A percentile compares a stretch with the other conserved stretches of the same genome.
Conservation (phyloP, 2,888 invertebrate species). For the Ophioninae sp. region DNA sequence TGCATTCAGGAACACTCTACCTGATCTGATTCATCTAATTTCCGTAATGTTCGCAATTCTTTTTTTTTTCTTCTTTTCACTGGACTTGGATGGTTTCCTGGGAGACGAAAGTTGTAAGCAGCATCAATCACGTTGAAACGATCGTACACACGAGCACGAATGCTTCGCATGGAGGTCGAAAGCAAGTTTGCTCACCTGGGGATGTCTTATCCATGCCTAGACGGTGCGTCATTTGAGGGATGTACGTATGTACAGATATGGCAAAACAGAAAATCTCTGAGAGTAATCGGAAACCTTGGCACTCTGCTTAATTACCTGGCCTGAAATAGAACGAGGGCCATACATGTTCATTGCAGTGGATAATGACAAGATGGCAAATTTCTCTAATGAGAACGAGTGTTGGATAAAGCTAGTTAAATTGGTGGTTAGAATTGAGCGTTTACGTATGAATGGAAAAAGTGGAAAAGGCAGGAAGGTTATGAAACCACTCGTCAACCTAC, state of each 20-base stretch:
- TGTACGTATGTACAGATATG: constrained; percentile 3
- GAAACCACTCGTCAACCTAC: background rate
- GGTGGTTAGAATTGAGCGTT: background rate
- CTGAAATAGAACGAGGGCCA: constrained; percentile 25
- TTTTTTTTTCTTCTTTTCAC: background rate
- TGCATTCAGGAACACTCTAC: no score
- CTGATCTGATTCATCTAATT: background rate
- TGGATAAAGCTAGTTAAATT: background rate
- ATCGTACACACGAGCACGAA: background rate
- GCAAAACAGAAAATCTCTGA: constrained; percentile 68
- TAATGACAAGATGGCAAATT: constrained; percentile 57
- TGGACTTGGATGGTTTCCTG: background rate
- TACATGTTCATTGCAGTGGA: constrained; percentile 57
- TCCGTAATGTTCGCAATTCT: background rate
- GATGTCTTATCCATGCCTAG: background rate
- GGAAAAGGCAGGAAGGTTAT: background rate
- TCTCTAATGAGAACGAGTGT: background rate
- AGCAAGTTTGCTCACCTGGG: background rate
- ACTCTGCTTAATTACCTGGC: constrained; percentile 75
- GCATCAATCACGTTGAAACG: background rate
- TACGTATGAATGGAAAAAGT: background rate
- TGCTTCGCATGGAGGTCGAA: background rate
- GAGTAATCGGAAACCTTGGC: constrained; percentile 73
- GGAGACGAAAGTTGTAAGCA: background rate
- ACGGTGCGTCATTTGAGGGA: background rate